Percentiles rank a stretch among this genome's conserved stretches.
Conservation (phyloP, 2,113 vertebrate genomes). For the Heterotilapia buettikoferi region DNA sequence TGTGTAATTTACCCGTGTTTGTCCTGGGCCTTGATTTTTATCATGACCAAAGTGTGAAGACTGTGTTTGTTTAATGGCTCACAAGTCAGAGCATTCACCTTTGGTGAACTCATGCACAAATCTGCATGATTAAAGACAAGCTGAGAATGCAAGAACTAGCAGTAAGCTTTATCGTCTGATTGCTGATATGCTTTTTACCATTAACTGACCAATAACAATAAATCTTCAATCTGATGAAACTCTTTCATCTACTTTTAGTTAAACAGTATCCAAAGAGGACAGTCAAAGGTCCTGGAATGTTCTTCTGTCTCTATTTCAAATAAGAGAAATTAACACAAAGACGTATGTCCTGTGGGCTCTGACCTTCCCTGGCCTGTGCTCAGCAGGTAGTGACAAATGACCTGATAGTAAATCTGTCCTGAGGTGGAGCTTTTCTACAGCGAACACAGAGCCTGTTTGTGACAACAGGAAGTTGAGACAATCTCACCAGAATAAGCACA, state of each 20-base stretch:
- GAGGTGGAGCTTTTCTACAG: slow-evolving; percentile 50
- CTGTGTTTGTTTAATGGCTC: not conserved
- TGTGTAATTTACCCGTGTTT: not conserved
- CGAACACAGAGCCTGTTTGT: slow-evolving; percentile 59
- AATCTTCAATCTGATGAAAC: not conserved
- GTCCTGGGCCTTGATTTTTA: slow-evolving; percentile 46
- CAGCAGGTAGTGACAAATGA: slow-evolving; percentile 73
- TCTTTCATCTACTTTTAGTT: not conserved
- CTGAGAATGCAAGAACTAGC: not conserved
- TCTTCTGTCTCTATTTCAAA: slow-evolving; percentile 43
- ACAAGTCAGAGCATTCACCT: slow-evolving; percentile 1
- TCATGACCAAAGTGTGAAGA: slow-evolving; percentile 5
- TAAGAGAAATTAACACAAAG: slow-evolving; percentile 45
- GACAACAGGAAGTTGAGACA: slow-evolving; percentile 57
- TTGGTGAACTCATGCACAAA: not conserved
- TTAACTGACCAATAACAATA: slow-evolving; percentile 17
- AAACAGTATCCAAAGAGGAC: slow-evolving; percentile 1
- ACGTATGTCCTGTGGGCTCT: slow-evolving; percentile 40
- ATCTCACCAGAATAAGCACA: slow-evolving; percentile 35
- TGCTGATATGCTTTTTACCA: not conserved
- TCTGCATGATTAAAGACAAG: not conserved
- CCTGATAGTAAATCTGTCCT: slow-evolving; percentile 67
- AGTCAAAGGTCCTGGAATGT: slow-evolving; percentile 30
- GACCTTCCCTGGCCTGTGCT: slow-evolving; percentile 57
- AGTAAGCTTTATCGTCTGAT: not conserved